Evolutionary conservation across 2,797 vertebrate genomes (phyloP).

Genomic region (Melopsittacus undulatus): DNA sequence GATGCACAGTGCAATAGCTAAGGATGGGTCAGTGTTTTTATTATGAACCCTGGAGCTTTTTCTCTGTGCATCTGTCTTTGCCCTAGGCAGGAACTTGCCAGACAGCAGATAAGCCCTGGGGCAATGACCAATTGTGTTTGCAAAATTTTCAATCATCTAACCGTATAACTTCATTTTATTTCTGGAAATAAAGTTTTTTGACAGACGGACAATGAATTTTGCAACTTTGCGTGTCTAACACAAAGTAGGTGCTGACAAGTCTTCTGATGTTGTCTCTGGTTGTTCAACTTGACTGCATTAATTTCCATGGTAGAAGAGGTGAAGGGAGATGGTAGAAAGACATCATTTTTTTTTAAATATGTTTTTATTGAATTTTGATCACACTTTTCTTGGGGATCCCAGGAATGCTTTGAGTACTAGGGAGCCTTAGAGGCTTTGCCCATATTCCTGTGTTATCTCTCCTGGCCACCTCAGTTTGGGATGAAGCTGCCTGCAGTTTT

Average conservation of each 20-base stretch:
- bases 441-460: neutral
- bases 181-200: neutral
- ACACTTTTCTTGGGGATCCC: neutral
- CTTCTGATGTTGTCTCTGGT: neutral
- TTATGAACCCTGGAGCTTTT: neutral
- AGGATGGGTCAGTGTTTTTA: conserved; percentile 10
- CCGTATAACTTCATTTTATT: neutral
- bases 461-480: neutral
- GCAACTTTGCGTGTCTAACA: neutral
- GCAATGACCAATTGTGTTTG: neutral
- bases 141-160: neutral
- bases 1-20: neutral
- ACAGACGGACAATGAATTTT: neutral
- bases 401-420: neutral
- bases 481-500: neutral
- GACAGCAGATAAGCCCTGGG: neutral
- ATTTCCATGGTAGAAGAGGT: neutral
- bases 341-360: neutral
- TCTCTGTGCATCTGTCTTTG: neutral
- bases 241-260: neutral
- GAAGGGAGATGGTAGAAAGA: neutral
- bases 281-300: neutral
- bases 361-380: neutral
- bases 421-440: neutral
- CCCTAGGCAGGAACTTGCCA: neutral